Conservation (phyloP, 2,888 invertebrate species). For the Camponotus fellah region DNA sequence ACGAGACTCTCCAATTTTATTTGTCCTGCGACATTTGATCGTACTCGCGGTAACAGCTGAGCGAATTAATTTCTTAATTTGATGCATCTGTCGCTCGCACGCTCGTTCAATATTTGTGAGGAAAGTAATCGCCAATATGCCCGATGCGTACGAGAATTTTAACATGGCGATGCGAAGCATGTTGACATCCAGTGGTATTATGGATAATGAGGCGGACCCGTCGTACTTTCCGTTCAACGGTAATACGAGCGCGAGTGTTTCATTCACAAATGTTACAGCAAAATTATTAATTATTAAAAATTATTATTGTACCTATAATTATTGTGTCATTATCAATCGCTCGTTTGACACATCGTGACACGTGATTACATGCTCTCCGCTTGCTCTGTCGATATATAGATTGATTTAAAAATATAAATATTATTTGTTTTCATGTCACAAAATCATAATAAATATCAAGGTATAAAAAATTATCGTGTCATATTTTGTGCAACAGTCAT, state of each 20-base stretch:
- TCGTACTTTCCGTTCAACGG: slow-evolving; percentile 68
- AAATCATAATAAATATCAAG: background rate
- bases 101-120: background rate
- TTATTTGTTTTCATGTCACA: background rate
- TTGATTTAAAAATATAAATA: background rate
- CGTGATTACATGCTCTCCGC: background rate
- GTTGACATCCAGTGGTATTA: slow-evolving; percentile 29
- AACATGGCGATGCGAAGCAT: slow-evolving; percentile 28
- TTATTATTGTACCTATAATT: background rate
- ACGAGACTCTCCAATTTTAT: background rate
- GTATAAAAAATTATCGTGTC: background rate
- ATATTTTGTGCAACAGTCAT: background rate
- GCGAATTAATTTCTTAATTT: background rate
- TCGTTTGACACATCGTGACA: background rate
- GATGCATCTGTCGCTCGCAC: background rate
- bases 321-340: background rate
- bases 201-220: slow-evolving; percentile 61
- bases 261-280: background rate
- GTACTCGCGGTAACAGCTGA: background rate
- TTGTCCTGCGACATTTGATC: background rate
- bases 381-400: background rate
- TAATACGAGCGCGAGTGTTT: slow-evolving; percentile 61
- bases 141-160: slow-evolving; percentile 73
- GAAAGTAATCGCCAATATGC: slow-evolving; percentile 66
- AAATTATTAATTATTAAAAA: background rate